phyloP scores from a whole-genome alignment of 2,888 invertebrate genomes.

The Eledone cirrhosa region DNA sequence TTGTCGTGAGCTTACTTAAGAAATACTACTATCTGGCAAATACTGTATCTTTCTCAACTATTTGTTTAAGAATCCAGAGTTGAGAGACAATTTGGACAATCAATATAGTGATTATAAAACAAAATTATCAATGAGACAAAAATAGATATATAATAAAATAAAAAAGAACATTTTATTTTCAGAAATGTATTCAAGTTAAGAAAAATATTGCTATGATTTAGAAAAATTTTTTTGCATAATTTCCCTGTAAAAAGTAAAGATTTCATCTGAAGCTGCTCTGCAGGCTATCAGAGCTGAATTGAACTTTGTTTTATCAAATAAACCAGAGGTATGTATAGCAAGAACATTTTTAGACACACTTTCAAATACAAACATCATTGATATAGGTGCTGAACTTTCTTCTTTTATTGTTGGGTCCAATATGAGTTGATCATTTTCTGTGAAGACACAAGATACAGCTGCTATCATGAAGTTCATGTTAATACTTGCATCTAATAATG shows the following conservation, averaged over 20 bases:
- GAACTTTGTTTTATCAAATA: slow-evolving; percentile 53
- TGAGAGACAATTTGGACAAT: too few species aligned
- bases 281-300: slow-evolving; percentile 48
- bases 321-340: slow-evolving; percentile 50
- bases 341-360: slow-evolving; percentile 53
- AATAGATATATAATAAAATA: slow-evolving; percentile 14
- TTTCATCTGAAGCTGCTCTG: slow-evolving; percentile 45
- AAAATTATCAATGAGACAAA: too few species aligned
- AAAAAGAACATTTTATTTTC: not conserved
- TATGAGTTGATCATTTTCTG: slow-evolving; percentile 71
- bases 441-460: slow-evolving; percentile 79
- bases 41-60: too few species aligned
- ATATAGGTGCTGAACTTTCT: slow-evolving; percentile 61
- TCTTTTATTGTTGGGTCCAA: slow-evolving; percentile 73
- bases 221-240: slow-evolving; percentile 55
- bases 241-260: slow-evolving; percentile 58
- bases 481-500: slow-evolving; percentile 84
- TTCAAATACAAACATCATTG: slow-evolving; percentile 59
- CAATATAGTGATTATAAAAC: too few species aligned
- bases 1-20: too few species aligned
- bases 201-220: not conserved
- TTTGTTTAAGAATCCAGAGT: too few species aligned
- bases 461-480: slow-evolving; percentile 84
- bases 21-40: too few species aligned
- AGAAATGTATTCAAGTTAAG: too few species aligned